Percentiles rank a stretch among this genome's conserved stretches.
Conservation (phyloP, 1,140 invertebrate genomes). For the Lepidurus arcticus region DNA sequence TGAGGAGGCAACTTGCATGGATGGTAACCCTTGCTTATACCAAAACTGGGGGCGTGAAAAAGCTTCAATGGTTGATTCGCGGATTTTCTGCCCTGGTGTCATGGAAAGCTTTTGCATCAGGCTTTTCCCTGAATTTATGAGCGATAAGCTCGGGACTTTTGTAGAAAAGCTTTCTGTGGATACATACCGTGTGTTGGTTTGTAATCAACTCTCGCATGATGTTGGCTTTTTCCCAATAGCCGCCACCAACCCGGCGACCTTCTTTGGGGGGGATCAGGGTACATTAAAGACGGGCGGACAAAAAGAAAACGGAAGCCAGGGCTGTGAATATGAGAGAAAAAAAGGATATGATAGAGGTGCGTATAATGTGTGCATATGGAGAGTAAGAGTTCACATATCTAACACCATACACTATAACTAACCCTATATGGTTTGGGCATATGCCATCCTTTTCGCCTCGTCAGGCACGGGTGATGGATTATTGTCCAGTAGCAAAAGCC, state of each 20-base stretch:
- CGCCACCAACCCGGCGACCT: background rate
- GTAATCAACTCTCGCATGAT: slow-evolving; percentile 18
- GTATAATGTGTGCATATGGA: no score
- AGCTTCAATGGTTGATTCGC: no score
- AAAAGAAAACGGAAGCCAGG: background rate
- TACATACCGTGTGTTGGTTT: background rate
- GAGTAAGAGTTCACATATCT: background rate
- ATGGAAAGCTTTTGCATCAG: background rate
- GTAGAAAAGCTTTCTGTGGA: background rate
- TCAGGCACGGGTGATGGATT: background rate
- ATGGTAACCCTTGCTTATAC: no score
- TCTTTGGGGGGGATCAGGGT: background rate
- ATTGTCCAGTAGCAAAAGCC: no score
- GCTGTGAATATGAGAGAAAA: background rate
- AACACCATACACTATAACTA: background rate
- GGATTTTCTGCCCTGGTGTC: no score
- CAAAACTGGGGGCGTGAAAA: no score
- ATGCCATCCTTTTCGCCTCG: background rate
- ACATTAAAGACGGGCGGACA: no score
- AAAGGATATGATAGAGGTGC: background rate
- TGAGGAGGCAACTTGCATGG: no score
- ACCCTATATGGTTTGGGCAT: background rate
- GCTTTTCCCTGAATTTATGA: background rate
- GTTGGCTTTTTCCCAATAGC: slow-evolving; percentile 9
- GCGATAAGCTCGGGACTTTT: background rate